phyloP scores from a whole-genome alignment of 2,797 vertebrate species.

The Myotis myotis region DNA sequence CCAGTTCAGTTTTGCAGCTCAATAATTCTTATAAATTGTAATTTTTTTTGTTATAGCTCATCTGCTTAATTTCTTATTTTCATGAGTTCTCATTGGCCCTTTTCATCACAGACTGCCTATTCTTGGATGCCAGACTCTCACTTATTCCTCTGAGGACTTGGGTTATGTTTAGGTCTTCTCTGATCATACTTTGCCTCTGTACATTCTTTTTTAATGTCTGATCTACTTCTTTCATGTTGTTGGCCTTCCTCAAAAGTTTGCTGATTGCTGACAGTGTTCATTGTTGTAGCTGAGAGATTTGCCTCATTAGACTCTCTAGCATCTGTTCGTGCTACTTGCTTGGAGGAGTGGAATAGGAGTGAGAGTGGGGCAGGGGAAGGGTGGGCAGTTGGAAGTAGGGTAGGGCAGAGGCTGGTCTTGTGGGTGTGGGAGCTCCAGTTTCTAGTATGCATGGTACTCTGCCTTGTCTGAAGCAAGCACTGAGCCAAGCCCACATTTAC shows the following conservation, averaged over 20 bases:
- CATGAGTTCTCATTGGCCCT: not conserved
- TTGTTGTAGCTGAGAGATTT: not conserved
- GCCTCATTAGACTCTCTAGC: not conserved
- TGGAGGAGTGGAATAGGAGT: not conserved
- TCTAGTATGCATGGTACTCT: not conserved
- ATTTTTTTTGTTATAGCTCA: conserved; percentile 18
- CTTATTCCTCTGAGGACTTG: not conserved
- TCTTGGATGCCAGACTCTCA: not conserved
- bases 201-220: not conserved
- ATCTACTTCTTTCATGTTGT: not conserved
- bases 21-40: not conserved
- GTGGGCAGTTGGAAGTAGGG: not conserved
- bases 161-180: not conserved
- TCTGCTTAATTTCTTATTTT: not conserved
- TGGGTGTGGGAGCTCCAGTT: not conserved
- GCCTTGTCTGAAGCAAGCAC: not conserved
- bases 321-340: not conserved
- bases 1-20: not conserved
- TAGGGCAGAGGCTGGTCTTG: not conserved
- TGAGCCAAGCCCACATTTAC: not conserved
- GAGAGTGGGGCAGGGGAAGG: not conserved
- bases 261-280: not conserved
- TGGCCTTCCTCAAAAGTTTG: not conserved
- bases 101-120: not conserved
- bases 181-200: not conserved